Conservation (phyloP, 2,113 vertebrate genomes). For the Dryoscopus gambensis region DNA sequence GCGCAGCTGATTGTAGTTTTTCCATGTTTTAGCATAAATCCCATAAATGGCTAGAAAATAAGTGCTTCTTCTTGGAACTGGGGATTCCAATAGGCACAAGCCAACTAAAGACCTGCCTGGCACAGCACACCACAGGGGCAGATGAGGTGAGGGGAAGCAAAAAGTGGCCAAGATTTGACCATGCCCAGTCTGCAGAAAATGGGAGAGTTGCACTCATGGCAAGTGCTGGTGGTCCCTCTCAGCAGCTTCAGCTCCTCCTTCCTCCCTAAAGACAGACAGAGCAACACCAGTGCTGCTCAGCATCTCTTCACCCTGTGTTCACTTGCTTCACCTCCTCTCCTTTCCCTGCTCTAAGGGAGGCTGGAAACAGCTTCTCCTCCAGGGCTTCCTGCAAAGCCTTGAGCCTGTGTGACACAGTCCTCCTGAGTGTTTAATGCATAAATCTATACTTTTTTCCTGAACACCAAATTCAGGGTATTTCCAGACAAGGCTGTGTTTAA, state of each 20-base stretch:
- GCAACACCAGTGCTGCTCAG: background rate
- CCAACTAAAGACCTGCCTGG: too few relatives aligned
- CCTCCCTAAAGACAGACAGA: fast-evolving
- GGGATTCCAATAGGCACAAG: background rate
- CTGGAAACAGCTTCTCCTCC: background rate
- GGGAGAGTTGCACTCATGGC: fast-evolving
- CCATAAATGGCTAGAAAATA: background rate
- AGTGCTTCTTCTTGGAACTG: background rate
- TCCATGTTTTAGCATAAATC: background rate
- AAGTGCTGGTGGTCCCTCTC: background rate
- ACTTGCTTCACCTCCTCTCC: background rate
- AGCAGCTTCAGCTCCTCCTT: background rate
- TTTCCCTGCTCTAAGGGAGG: background rate
- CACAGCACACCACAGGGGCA: background rate
- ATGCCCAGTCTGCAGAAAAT: background rate
- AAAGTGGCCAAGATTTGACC: fast-evolving
- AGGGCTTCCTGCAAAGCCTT: background rate
- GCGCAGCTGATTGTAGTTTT: background rate
- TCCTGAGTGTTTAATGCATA: background rate
- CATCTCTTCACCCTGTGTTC: fast-evolving
- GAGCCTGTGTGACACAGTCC: background rate
- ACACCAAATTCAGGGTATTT: background rate
- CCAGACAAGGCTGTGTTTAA: background rate
- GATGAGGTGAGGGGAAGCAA: background rate
- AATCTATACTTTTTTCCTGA: background rate